Percentiles rank a stretch among this genome's conserved stretches.
These are phyloP conservation scores for Athene cunicularia DNA, from an alignment of 2,113 vertebrate species.

Conservation along the genomic window DNA sequence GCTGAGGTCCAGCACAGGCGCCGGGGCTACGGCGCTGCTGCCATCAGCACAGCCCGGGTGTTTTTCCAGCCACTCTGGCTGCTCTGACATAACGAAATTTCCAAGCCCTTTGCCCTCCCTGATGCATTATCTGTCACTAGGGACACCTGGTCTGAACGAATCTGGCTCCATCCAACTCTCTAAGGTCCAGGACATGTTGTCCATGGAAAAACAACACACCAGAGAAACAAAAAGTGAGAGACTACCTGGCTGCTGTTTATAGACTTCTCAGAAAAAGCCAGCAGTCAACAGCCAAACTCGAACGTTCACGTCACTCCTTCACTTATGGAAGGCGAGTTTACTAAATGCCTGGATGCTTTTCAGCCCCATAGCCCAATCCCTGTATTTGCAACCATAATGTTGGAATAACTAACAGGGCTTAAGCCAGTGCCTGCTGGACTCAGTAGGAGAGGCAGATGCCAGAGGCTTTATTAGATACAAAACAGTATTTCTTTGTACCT, in stretches of 20 bases:
- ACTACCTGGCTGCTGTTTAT: constrained; percentile 68
- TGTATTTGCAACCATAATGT: background rate
- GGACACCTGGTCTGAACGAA: constrained; percentile 22
- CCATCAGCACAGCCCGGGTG: background rate
- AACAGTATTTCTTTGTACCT: constrained; percentile 45
- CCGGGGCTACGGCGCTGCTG: accelerated
- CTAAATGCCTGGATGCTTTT: constrained; percentile 12
- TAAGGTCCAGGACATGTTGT: constrained; percentile 50
- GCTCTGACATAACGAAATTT: constrained; percentile 34
- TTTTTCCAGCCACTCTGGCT: background rate
- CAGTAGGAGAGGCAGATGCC: background rate
- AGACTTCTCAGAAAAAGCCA: constrained; percentile 60
- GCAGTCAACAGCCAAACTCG: constrained; percentile 31
- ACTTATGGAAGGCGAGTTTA: constrained; percentile 32
- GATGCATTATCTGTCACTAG: constrained; percentile 39
- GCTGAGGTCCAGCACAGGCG: background rate
- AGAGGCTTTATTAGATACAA: constrained; percentile 29
- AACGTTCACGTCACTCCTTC: constrained; percentile 14
- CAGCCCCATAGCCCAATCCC: background rate
- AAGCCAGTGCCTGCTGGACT: background rate
- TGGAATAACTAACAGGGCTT: constrained; percentile 13
- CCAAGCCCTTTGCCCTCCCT: constrained; percentile 51
- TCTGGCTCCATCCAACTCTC: background rate
- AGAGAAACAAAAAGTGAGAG: constrained; percentile 50
- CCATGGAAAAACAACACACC: constrained; percentile 62